These are phyloP conservation scores for Pygoscelis adeliae DNA, from an alignment of 2,113 vertebrate genomes.

Conservation along the genomic window DNA sequence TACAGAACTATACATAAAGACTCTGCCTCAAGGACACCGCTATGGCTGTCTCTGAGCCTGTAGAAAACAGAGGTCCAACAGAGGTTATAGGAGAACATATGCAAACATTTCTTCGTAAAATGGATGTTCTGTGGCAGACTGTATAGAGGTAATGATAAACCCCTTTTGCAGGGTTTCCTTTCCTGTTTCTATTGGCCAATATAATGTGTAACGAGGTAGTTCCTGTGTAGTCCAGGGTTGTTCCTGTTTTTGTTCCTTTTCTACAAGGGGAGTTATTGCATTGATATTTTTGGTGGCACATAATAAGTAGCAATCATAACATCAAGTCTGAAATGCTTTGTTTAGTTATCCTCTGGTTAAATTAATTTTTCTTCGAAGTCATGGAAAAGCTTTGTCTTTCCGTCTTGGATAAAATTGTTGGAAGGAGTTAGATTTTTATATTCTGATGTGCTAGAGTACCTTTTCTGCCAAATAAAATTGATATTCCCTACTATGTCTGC, in stretches of 20 bases:
- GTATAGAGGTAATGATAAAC: not conserved
- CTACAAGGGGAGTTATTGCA: not conserved
- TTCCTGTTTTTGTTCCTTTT: not conserved
- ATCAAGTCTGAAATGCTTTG: not conserved
- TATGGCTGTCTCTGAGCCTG: not conserved
- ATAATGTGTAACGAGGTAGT: not conserved
- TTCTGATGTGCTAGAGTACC: not conserved
- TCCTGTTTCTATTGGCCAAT: not conserved
- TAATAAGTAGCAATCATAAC: not conserved
- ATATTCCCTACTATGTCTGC: not conserved
- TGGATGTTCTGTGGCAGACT: not conserved
- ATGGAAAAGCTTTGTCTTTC: not conserved
- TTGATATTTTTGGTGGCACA: not conserved
- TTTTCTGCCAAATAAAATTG: not conserved
- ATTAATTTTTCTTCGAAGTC: not conserved
- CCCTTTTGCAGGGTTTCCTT: not conserved
- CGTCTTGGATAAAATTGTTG: not conserved
- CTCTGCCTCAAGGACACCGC: fast-evolving
- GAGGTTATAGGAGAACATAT: not conserved
- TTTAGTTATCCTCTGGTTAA: not conserved
- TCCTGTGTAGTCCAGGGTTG: not conserved
- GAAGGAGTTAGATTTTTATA: not conserved
- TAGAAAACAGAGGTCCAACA: not conserved
- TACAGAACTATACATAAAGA: not conserved
- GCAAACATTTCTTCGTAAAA: not conserved